Evolutionary conservation across 2,797 vertebrate genomes (phyloP).

Genomic region (Enteromius anoplus): DNA sequence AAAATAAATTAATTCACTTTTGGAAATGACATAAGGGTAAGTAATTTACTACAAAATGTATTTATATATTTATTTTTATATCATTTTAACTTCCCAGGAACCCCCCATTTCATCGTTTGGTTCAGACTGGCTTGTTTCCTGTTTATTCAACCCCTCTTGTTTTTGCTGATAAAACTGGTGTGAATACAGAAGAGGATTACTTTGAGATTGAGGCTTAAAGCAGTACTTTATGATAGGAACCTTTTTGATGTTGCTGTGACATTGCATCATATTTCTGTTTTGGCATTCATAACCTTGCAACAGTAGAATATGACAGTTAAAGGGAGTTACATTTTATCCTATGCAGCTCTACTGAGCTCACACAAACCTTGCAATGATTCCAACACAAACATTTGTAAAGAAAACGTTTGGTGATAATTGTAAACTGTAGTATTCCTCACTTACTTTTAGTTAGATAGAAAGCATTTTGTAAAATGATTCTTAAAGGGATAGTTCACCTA

Average conservation of each 20-base stretch:
- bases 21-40: background rate
- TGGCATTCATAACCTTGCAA: conserved; percentile 42
- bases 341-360: background rate
- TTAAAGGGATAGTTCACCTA: background rate
- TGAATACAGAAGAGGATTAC: conserved; percentile 75
- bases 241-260: conserved; percentile 46
- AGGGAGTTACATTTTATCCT: conserved; percentile 20
- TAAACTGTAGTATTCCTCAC: background rate
- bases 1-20: background rate
- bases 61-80: background rate
- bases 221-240: conserved; percentile 74
- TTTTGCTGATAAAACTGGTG: conserved; percentile 70
- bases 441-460: background rate
- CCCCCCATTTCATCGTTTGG: conserved; percentile 17
- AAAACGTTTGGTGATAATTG: background rate
- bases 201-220: conserved; percentile 73
- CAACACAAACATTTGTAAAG: conserved; percentile 14
- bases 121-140: conserved; percentile 66
- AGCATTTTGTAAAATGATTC: background rate
- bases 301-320: conserved; percentile 38
- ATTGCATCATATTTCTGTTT: conserved; percentile 49
- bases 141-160: conserved; percentile 75
- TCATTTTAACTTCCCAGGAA: conserved; percentile 45
- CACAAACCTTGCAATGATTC: conserved; percentile 6
- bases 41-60: background rate